Percentiles rank a stretch among this genome's conserved stretches.
These are phyloP conservation scores for Mastacembelus armatus DNA, from an alignment of 2,797 vertebrate species.

Conservation along the genomic window DNA sequence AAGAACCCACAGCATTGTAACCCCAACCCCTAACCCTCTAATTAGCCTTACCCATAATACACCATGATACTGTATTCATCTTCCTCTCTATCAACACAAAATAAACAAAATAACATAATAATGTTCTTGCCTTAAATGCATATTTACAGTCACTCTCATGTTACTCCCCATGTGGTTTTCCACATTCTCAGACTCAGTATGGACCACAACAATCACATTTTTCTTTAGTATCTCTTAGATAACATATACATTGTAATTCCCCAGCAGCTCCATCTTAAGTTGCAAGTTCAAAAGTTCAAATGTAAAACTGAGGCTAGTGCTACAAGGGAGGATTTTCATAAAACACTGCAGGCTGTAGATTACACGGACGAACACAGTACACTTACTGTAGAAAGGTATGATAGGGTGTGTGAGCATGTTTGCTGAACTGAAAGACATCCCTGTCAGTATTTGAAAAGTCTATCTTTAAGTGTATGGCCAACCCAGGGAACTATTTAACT, in stretches of 20 bases:
- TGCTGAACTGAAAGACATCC: slow-evolving; percentile 48
- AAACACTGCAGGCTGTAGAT: slow-evolving; percentile 60
- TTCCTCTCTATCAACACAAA: slow-evolving; percentile 5
- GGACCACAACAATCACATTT: slow-evolving; percentile 26
- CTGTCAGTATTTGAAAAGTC: slow-evolving; percentile 50
- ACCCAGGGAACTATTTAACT: slow-evolving; percentile 44
- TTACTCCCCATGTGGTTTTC: slow-evolving; percentile 29
- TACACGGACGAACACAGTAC: slow-evolving; percentile 58
- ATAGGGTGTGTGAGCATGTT: slow-evolving; percentile 34
- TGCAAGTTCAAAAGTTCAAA: slow-evolving; percentile 80
- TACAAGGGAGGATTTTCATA: slow-evolving; percentile 56
- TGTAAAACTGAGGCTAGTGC: slow-evolving; percentile 66
- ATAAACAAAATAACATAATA: not conserved
- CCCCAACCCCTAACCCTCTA: not conserved
- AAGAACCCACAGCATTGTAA: not conserved
- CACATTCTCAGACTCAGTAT: slow-evolving; percentile 20
- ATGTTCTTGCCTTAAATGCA: slow-evolving; percentile 13
- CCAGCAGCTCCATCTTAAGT: slow-evolving; percentile 40
- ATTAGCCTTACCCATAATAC: too few relatives aligned
- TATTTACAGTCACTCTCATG: slow-evolving; percentile 24
- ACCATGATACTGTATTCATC: too few relatives aligned
- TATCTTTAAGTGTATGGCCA: slow-evolving; percentile 42
- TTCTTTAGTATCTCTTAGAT: slow-evolving; percentile 14
- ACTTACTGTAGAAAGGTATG: slow-evolving; percentile 32
- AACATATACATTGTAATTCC: slow-evolving; percentile 58